A percentile compares a stretch with the other conserved stretches of the same genome.
These are phyloP conservation scores for Beaufortia kweichowensis DNA, from an alignment of 2,113 vertebrate species.

Conservation along the genomic window DNA sequence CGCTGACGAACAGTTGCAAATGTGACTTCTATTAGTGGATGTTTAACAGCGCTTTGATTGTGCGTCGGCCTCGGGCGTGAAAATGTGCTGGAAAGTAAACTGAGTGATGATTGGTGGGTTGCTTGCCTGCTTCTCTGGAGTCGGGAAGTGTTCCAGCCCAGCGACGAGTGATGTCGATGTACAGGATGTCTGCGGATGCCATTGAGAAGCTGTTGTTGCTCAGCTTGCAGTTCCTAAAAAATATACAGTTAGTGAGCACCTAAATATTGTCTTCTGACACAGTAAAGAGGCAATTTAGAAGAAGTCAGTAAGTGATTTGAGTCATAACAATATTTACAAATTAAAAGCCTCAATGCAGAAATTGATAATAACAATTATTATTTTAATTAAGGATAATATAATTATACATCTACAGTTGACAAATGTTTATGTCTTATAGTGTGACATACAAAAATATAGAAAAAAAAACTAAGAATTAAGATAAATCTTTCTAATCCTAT, in stretches of 20 bases:
- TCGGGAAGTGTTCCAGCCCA: conserved; percentile 80
- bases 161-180: conserved; percentile 94
- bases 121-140: conserved; percentile 86
- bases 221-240: conserved; percentile 87
- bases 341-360: background rate
- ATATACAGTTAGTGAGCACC: background rate
- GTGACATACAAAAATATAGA: too few relatives aligned
- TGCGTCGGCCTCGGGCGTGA: conserved; percentile 3
- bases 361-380: too few relatives aligned
- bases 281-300: background rate
- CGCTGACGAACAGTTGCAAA: conserved; percentile 12
- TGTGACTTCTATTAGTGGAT: conserved; percentile 9
- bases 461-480: too few relatives aligned
- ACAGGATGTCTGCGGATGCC: conserved; percentile 94
- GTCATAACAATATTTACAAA: background rate
- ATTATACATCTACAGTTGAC: too few relatives aligned
- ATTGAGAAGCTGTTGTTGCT: conserved; percentile 89
- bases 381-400: too few relatives aligned
- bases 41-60: conserved; percentile 33
- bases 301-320: background rate
- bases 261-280: background rate
- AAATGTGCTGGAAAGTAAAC: background rate
- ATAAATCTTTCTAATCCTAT: too few relatives aligned
- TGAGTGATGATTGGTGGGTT: conserved; percentile 14
- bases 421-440: too few relatives aligned